phyloP scores from a whole-genome alignment of 2,888 invertebrate genomes.

The Nemotelus pantherinus region DNA sequence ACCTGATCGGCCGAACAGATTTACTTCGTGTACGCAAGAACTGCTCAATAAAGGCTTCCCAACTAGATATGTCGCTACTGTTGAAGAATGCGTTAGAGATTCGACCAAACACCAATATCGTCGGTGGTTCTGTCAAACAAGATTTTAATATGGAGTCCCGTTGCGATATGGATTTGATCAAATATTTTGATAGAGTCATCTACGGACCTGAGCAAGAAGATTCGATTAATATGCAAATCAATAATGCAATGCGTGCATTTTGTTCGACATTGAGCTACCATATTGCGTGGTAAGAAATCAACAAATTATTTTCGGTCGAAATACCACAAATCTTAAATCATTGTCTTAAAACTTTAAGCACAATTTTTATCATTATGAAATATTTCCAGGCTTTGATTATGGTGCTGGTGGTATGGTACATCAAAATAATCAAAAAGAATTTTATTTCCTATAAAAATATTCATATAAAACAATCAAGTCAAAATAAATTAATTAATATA shows the following conservation, averaged over 20 bases:
- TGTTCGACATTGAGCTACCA: constrained; percentile 93
- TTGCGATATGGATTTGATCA: constrained; percentile 82
- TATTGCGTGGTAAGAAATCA: constrained; percentile 82
- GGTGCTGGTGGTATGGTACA: too few relatives aligned
- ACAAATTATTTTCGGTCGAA: not conserved
- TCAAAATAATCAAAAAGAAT: too few relatives aligned
- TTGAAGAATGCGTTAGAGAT: constrained; percentile 89
- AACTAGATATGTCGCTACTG: constrained; percentile 85
- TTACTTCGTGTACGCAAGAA: constrained; percentile 80
- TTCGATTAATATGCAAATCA: constrained; percentile 80
- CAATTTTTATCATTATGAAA: too few relatives aligned
- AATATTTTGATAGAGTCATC: constrained; percentile 78
- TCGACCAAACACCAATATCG: constrained; percentile 88
- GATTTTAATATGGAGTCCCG: constrained; percentile 89
- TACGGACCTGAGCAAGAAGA: constrained; percentile 76
- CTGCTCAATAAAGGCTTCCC: constrained; percentile 81
- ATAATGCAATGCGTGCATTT: constrained; percentile 93
- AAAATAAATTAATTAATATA: too few relatives aligned
- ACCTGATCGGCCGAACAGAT: constrained; percentile 92
- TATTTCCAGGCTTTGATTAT: too few relatives aligned
- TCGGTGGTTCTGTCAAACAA: constrained; percentile 85
- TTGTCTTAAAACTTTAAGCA: not conserved
- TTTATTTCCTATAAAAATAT: too few relatives aligned
- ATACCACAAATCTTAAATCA: not conserved
- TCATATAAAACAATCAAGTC: too few relatives aligned